Base-by-base conservation (phyloP, 2,797 vertebrate species). In the Simalia tracyae region DNA sequence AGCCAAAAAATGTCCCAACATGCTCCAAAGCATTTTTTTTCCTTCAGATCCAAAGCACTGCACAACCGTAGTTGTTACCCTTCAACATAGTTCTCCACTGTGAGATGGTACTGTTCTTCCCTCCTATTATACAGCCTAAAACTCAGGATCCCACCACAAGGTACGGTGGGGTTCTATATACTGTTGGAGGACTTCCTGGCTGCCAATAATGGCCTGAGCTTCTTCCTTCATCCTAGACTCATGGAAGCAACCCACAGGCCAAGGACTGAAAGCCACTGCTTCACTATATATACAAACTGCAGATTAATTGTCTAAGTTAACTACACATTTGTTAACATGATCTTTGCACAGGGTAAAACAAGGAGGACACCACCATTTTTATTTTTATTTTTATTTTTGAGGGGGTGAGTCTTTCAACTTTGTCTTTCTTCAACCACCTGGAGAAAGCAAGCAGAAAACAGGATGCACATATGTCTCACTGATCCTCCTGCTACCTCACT, bases 331-430 rank as follows among this genome's bases (percentile, higher is more conserved):
- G 60, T 60, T 72, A 56, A 61, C 15, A 60, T 88, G 28, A 89
- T 19, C 90, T 17, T 59, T 24, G 1, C 10, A 59, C 3, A 17
- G 63, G 89, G 88, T 86, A 92, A 68, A 86, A 15, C 57, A 86
- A 59, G 15, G n/a, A 81, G 46, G 36, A 46, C 36, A 2, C 46
- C 36, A 42, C 36, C 19, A 42, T 42, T 22, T 22, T 42, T 22
- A 42, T 76, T 76, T 31, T 86, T 68, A 28, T n/a, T 60, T 28
- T 86, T 68, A 28, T n/a, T 60, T 28, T 31, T 5, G 86, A 92
- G 85, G 86, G 10, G 81, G 88, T 93, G 92, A 93, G 28, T 10
- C 36, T 91, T 93, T 94, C 60, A 6, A 31, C 28, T 57, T 93
- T 93, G 26, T 26, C 89, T 5, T 81, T 46, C 72, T 46, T 81